These are phyloP conservation scores for Perizoma affinitatum DNA, from an alignment of 2,888 invertebrate species.

Conservation along the genomic window DNA sequence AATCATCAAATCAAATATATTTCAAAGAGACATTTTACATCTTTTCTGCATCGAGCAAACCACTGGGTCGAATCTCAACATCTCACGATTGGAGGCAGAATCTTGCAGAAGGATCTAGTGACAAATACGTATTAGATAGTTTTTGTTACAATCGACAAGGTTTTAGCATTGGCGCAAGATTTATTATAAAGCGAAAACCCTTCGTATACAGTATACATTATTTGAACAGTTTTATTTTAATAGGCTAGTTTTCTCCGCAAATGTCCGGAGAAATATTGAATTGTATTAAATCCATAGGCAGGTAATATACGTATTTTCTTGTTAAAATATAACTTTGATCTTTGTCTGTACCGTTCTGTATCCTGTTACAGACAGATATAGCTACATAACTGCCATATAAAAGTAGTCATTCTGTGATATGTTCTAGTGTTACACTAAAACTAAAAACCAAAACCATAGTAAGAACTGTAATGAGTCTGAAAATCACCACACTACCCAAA, in stretches of 20 bases:
- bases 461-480: too few species aligned
- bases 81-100: too few species aligned
- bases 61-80: too few species aligned
- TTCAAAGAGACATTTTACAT: too few species aligned
- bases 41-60: too few species aligned
- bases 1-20: too few species aligned
- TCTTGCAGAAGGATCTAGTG: too few species aligned
- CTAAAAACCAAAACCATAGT: not conserved
- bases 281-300: not conserved
- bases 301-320: not conserved
- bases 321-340: not conserved
- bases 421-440: too few species aligned
- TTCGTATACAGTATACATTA: not conserved
- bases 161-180: not conserved
- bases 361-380: too few species aligned
- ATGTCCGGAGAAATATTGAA: not conserved
- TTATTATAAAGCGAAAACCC: not conserved
- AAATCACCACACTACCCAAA: conserved; percentile 21
- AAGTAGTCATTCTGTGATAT: too few species aligned
- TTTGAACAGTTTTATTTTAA: not conserved
- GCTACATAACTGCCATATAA: too few species aligned
- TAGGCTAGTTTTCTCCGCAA: not conserved
- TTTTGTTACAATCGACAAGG: conserved; percentile 17
- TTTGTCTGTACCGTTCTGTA: too few species aligned
- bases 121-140: conserved; percentile 21